These are phyloP conservation scores for Tenualosa ilisha DNA, from an alignment of 2,797 vertebrate species.

Conservation along the genomic window DNA sequence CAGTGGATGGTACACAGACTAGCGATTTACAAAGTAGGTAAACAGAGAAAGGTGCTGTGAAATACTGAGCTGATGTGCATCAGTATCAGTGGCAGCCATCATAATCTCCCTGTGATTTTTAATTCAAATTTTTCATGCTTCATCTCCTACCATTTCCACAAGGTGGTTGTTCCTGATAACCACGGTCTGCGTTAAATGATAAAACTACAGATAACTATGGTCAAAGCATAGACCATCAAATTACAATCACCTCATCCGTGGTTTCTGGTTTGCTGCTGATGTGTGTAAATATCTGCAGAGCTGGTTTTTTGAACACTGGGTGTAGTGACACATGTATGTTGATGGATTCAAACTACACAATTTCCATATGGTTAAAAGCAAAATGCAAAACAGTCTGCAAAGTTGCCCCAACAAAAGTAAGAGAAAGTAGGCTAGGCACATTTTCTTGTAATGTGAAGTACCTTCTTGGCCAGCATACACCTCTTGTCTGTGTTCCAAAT, in stretches of 20 bases:
- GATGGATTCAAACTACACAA: background rate
- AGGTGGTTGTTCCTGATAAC: conserved; percentile 49
- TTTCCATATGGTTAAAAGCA: background rate
- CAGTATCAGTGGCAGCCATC: conserved; percentile 3
- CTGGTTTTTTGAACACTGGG: background rate
- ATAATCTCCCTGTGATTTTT: conserved; percentile 45
- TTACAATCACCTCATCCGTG: background rate
- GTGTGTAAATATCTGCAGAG: background rate
- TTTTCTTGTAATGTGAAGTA: too few species aligned
- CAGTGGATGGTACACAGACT: background rate
- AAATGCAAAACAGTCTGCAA: background rate
- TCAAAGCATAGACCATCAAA: conserved; percentile 9
- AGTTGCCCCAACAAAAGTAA: background rate
- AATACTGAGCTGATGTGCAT: background rate
- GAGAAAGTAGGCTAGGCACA: too few species aligned
- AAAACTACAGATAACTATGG: conserved; percentile 40
- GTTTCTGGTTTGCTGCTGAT: background rate
- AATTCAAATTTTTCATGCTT: conserved; percentile 50
- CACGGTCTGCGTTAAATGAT: conserved; percentile 44
- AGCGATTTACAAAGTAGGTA: background rate
- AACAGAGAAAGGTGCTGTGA: background rate
- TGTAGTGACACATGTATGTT: background rate
- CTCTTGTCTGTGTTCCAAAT: too few species aligned
- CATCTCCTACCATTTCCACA: conserved; percentile 39
- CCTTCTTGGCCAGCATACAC: too few species aligned